Evolutionary conservation across 2,797 vertebrate genomes (phyloP).

Genomic region (Typhlichthys eigenmanni): DNA sequence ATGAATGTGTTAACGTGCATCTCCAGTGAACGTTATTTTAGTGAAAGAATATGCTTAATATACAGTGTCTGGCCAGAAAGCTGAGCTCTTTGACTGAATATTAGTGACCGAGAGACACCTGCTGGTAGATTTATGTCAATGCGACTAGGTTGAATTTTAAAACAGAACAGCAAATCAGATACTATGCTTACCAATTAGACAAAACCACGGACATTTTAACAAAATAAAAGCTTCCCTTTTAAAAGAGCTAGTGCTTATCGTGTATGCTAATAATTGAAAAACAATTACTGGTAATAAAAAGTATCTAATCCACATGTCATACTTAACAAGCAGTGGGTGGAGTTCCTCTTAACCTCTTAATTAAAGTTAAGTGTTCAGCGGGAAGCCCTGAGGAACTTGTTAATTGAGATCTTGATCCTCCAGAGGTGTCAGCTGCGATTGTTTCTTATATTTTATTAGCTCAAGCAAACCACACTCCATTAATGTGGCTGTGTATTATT

Average conservation of each 20-base stretch:
- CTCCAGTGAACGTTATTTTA: not conserved
- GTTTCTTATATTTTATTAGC: slow-evolving; percentile 62
- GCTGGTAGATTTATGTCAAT: slow-evolving; percentile 55
- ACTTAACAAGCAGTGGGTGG: slow-evolving; percentile 41
- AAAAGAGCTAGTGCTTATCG: no score
- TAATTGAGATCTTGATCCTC: slow-evolving; percentile 74
- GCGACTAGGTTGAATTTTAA: not conserved
- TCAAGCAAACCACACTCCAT: slow-evolving; percentile 54
- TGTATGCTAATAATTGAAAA: no score
- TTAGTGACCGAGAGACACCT: slow-evolving; percentile 71
- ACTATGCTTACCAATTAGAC: no score
- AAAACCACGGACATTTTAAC: no score
- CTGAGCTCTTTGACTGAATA: slow-evolving; percentile 14
- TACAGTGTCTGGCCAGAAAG: no score
- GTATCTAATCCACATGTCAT: no score
- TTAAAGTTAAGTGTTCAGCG: slow-evolving; percentile 52
- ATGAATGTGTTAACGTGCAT: not conserved
- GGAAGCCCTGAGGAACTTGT: slow-evolving; percentile 60
- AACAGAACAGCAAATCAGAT: not conserved
- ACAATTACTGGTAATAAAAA: no score
- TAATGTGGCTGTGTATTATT: slow-evolving; percentile 65
- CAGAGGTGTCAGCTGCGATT: slow-evolving; percentile 41
- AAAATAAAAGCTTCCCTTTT: no score
- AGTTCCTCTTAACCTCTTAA: slow-evolving; percentile 67
- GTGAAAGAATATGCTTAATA: no score